Base-by-base conservation (phyloP, 2,113 vertebrate species). In the Chaetodon auriga region DNA sequence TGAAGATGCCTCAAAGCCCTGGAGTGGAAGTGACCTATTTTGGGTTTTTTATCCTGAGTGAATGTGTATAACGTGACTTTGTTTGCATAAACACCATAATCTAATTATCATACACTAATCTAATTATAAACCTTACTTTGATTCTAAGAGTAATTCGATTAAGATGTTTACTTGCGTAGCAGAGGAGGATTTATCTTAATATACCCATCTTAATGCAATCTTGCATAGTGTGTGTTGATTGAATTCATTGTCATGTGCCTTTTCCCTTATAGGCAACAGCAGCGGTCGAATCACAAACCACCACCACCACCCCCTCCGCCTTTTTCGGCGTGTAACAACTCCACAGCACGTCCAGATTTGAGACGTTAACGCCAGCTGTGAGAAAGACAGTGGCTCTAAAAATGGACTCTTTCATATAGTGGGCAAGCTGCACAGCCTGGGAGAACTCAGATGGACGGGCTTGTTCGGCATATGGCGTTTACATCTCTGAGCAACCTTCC, bases 51-150 rank as follows among this genome's bases (percentile, higher is more conserved):
- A 68, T 79, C 62, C 60, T 43, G 18, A 49, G 53, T 72, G 53
- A 85, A 84, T 83, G 73, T 89, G 68, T 87, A 58, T 83, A 84
- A 87, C 21, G 53, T 73, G 78, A 85, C 80, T 85, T 90, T 92
- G 87, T 93, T 92, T 92, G 82, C 80, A 83, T 81, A 89, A 91
- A 90, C 82, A 83, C 62, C 36, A 55, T 86, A 87, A 92, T 90
- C 84, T 74, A 65, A 91, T 94, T 87, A 92, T 86, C 90, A 86
- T 78, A 85, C 79, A 79, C 85, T 93, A 93, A 92, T 93, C 89
- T 81, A 90, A 93, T 94, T 89, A 91, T 73, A 75, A 82, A 91
- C 70, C 89, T 80, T 72, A 78, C 80, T 90, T 88, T 90, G 75
- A 91, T 82, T 91, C 81, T 45, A 75, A 75, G 72, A 80, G 84